Evolutionary conservation across 2,888 invertebrate species (phyloP), one percentile per base, ranked within the genome.

Genomic region (Platycheirus rosarum): DNA sequence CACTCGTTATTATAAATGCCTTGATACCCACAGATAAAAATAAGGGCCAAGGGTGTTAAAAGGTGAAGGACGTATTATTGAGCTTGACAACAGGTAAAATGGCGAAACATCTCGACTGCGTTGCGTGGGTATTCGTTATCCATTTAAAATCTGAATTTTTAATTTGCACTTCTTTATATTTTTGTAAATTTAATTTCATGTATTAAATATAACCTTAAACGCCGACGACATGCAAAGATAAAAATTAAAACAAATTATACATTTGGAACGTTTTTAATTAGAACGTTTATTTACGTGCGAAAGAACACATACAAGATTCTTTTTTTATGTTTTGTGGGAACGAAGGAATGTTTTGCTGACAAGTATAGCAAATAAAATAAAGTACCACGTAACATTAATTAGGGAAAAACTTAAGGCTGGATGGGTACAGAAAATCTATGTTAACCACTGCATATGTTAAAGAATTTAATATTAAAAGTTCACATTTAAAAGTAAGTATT

Each of bases 11-110:
- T 35, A 7, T 20, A 40, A 7, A 14, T 55, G 13, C 20, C 8
- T 40, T 37, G 23, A 40, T 57, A 26, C 26, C 40, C 40, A 40
- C 40, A 57, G 40, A 40, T 40, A 57, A 55, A 5, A 1, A 32
- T 40, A 26, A 57, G 11, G 14, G 40, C 40, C 23, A 57, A 57
- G 23, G 9, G 57, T 7, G 20, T 40, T 4, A 0, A 55, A 57
- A 57, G 40, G 13, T 26, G 23, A 40, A 57, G 23, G 55, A 23
- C 40, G 4, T 23, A 55, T 40, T 14, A 1, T 3, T 40, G 9
- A 40, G 14, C 1, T 14, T 14, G 32, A 35, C 49, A 49, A 29
- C 29, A 32, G 51, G 32, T 32, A 16, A 14, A 13, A 8, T 13
- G 2, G n/a, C 18, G 18, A 35, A 40, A 40, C 40, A 57, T 57